Evolutionary conservation across 2,113 vertebrate species (phyloP).

Genomic region (Leptosomus discolor): DNA sequence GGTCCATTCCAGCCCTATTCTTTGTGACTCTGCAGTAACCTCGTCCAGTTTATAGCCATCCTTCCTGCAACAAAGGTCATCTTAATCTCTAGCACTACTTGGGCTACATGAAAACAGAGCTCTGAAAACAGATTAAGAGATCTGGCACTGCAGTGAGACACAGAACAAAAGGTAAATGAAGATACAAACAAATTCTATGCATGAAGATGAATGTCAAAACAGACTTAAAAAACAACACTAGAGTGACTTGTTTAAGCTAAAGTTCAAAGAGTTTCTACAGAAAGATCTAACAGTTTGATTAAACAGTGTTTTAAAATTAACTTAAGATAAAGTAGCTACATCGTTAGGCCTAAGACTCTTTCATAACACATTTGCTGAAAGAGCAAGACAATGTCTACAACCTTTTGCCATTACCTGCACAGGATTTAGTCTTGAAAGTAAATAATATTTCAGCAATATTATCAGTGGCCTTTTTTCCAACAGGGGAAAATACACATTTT

Average conservation of each 20-base stretch:
- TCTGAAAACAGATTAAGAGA: background rate
- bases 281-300: background rate
- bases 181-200: background rate
- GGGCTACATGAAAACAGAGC: background rate
- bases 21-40: background rate
- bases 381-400: background rate
- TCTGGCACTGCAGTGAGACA: background rate
- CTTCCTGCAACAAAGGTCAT: background rate
- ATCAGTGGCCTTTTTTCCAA: background rate
- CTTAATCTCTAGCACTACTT: background rate
- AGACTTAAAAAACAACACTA: background rate
- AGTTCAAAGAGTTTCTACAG: background rate
- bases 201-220: background rate
- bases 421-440: background rate
- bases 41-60: background rate
- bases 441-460: background rate
- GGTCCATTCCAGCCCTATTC: background rate
- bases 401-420: background rate
- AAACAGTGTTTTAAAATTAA: background rate
- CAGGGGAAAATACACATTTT: background rate
- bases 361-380: background rate
- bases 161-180: background rate
- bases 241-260: background rate
- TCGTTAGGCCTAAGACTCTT: background rate
- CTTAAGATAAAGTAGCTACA: background rate